These are phyloP conservation scores for Dicyrtoma fusca DNA, from an alignment of 2,888 invertebrate genomes.

Conservation along the genomic window DNA sequence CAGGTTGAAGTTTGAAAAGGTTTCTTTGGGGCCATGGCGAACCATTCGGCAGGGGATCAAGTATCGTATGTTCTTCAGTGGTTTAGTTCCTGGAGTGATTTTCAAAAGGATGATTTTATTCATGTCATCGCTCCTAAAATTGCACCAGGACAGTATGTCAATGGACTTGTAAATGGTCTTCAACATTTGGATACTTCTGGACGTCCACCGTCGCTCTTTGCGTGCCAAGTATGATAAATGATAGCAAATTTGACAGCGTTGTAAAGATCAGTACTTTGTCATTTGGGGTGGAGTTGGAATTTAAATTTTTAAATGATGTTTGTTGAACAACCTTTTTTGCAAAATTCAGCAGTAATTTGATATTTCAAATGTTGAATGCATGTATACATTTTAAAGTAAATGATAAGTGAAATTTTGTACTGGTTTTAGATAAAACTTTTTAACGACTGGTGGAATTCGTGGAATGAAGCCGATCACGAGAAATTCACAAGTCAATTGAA, in stretches of 20 bases:
- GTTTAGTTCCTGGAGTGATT: conserved; percentile 55
- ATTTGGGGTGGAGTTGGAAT: too few species aligned
- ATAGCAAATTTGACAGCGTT: not conserved
- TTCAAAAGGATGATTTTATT: conserved; percentile 55
- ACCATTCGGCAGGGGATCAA: conserved; percentile 47
- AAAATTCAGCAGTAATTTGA: too few species aligned
- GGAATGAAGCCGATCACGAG: conserved; percentile 46
- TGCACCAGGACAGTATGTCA: conserved; percentile 36
- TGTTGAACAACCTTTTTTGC: too few species aligned
- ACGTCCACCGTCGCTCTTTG: conserved; percentile 51
- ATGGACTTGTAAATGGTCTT: conserved; percentile 52
- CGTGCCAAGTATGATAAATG: conserved; percentile 49
- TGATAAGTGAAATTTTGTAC: too few species aligned
- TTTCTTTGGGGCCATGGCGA: too few species aligned
- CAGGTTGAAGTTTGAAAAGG: too few species aligned
- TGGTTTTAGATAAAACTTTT: conserved; percentile 55
- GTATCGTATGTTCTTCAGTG: conserved; percentile 48
- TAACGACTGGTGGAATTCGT: conserved; percentile 55
- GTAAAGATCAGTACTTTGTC: too few species aligned
- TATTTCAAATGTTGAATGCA: too few species aligned
- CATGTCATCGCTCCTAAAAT: conserved; percentile 46
- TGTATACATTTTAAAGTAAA: too few species aligned
- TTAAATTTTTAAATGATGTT: too few species aligned
- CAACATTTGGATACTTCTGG: conserved; percentile 47
- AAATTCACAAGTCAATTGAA: conserved; percentile 42